Base-by-base conservation (phyloP, 2,888 invertebrate genomes). In the Erebia aethiops region DNA sequence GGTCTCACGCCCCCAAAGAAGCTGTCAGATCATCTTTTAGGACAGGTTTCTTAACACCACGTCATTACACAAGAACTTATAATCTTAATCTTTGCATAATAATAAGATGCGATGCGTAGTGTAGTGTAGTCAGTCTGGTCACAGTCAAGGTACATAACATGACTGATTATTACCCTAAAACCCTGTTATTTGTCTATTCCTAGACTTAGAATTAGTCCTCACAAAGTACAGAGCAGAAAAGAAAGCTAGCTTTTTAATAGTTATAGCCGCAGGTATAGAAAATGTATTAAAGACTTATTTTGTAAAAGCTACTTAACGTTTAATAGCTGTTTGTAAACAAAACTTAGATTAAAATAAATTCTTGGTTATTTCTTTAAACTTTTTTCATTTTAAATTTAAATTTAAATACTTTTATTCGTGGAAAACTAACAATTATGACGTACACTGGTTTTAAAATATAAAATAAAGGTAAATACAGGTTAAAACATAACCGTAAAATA, bases 41-140 rank as follows among this genome's bases (percentile, higher is more conserved):
- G 51, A 51, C 64, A 65, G 64, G 64, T 65, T 65, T 65, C 64
- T 52, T 61, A 43, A 61, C 35, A 65, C 54, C 41, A 13, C 54
- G 9, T 65, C 35, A 65, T 65, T 65, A 65, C 54, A 54, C 11
- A 51, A 52, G 52, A 54, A 54, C 54, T 65, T 54, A 26, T 64
- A n/a, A 11, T n/a, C 11, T 60, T 58, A 58, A 8, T 60, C 61
- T 46, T 1, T 46, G 18, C 18, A 10, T 43, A 16, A 10, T 64
- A 54, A 41, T 54, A 54, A 54, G 1, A 54, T 46, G 35, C 35
- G 35, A 3, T 41, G 64, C 64, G 64, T 64, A 64, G 54, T 64
- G n/a, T 54, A 65, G 54, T 64, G 26, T 54, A 65, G 54, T 65
- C 41, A 41, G 54, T 7, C 54, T 35, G 16, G 64, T 65, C 64